Conservation (phyloP, 2,797 vertebrate genomes). For the Sarcophilus harrisii region DNA sequence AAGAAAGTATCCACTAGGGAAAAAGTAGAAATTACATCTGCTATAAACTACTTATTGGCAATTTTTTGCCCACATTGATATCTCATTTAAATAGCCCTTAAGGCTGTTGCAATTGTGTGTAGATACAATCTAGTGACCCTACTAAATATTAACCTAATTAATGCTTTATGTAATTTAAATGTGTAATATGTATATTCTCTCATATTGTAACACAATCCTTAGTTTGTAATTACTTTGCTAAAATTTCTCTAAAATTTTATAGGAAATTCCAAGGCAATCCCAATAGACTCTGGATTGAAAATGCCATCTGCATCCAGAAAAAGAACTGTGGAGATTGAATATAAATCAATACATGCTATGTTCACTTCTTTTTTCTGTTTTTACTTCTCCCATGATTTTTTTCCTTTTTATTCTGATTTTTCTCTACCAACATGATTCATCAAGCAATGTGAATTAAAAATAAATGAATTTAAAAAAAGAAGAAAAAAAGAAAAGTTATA, state of each 20-base stretch:
- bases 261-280: no score
- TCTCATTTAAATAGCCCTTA: neutral
- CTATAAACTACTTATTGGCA: neutral
- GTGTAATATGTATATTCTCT: neutral
- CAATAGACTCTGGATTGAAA: no score
- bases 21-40: neutral
- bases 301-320: no score
- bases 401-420: no score
- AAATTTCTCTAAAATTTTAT: neutral
- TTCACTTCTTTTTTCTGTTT: no score
- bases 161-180: neutral
- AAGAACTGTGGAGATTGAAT: no score
- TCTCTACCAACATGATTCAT: no score
- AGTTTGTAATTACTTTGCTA: neutral
- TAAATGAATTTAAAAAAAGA: no score
- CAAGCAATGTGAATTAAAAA: no score
- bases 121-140: neutral
- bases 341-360: no score
- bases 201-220: neutral
- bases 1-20: neutral
- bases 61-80: neutral
- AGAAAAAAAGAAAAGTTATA: neutral
- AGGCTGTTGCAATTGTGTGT: neutral
- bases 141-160: neutral
- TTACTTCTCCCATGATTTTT: no score